Evolutionary conservation across 2,888 invertebrate genomes (phyloP), one percentile per base, ranked within the genome.

Genomic region (Leptopterna dolabrata): DNA sequence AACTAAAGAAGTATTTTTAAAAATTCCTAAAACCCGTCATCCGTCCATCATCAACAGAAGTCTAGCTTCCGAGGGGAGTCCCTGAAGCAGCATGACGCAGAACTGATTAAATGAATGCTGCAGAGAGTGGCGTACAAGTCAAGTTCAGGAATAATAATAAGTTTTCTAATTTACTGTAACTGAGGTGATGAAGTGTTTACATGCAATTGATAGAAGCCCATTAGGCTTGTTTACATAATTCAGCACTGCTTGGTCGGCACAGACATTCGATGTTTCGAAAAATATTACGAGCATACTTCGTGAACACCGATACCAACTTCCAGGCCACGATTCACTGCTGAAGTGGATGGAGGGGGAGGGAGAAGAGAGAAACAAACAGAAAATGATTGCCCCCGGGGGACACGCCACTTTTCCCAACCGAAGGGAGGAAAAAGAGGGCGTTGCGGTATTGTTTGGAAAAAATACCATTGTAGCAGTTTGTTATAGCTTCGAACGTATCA

Each of bases 371-470:
- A 63, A 63, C 63, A 63, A 63, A 63, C 24, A 63, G 63, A 63
- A 63, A 63, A 63, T 24, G 63, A 63, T 63, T 63, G 63, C 63
- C 73, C 73, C 14, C 30, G 7, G 73, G 73, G 41, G 78, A 43
- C 41, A 43, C 27, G 45, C 78, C 78, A 78, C 78, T 78, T 78
- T 78, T 41, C 78, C 36, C 24, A 78, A 78, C 78, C n/a, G 41
- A 41, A 36, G 43, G 14, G 27, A 7, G 36, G 19, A 45, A 78
- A 76, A 71, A 71, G 30, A 76, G 76, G 41, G 43, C 43, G 43
- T n/a, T 76, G 76, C 76, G 76, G 76, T 76, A 76, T 76, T 76
- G 76, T 76, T 76, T 76, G 14, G 76, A 41, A 4, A 55, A 55
- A 76, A 76, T 70, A 76, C n/a, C 76, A 76, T 43, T 36, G 41